Percentiles rank a stretch among this genome's conserved stretches.
Conservation (phyloP, 1,140 invertebrate species). For the Drosophila oshimai region DNA sequence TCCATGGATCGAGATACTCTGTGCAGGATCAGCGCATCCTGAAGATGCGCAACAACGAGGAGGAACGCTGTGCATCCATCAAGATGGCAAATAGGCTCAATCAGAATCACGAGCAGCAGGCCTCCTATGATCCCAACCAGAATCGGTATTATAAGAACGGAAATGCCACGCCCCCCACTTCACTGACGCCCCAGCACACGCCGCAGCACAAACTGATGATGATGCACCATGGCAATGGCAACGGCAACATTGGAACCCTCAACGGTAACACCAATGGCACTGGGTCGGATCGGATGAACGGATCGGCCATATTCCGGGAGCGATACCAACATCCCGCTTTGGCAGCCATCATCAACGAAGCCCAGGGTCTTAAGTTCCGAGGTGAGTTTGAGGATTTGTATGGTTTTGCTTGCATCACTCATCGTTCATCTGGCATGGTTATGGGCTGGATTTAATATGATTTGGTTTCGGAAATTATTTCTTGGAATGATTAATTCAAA, state of each 20-base stretch:
- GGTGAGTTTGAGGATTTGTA: slow-evolving; percentile 50
- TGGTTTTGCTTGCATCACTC: slow-evolving; percentile 12
- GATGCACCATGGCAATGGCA: slow-evolving; percentile 55
- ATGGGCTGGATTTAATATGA: slow-evolving; percentile 17
- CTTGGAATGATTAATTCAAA: background rate
- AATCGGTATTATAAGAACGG: slow-evolving; percentile 80
- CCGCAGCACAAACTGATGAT: slow-evolving; percentile 64
- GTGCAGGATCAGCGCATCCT: slow-evolving; percentile 81
- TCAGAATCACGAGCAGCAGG: slow-evolving; percentile 59
- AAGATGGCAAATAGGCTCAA: slow-evolving; percentile 74
- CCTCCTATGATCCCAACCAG: slow-evolving; percentile 77
- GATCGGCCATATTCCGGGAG: slow-evolving; percentile 75
- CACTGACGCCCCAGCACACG: slow-evolving; percentile 73
- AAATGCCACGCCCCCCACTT: slow-evolving; percentile 70
- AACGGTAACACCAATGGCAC: slow-evolving; percentile 58
- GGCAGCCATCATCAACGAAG: slow-evolving; percentile 80
- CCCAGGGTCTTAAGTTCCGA: slow-evolving; percentile 79
- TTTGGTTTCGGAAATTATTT: slow-evolving; percentile 2
- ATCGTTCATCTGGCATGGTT: slow-evolving; percentile 37
- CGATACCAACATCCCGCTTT: slow-evolving; percentile 80
- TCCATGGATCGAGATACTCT: slow-evolving; percentile 72
- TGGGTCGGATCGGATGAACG: slow-evolving; percentile 46
- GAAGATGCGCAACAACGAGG: slow-evolving; percentile 79
- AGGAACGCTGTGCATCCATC: slow-evolving; percentile 76
- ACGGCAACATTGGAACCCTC: slow-evolving; percentile 54